Conservation (phyloP, 2,888 invertebrate genomes). For the Criorhina ranunculi region DNA sequence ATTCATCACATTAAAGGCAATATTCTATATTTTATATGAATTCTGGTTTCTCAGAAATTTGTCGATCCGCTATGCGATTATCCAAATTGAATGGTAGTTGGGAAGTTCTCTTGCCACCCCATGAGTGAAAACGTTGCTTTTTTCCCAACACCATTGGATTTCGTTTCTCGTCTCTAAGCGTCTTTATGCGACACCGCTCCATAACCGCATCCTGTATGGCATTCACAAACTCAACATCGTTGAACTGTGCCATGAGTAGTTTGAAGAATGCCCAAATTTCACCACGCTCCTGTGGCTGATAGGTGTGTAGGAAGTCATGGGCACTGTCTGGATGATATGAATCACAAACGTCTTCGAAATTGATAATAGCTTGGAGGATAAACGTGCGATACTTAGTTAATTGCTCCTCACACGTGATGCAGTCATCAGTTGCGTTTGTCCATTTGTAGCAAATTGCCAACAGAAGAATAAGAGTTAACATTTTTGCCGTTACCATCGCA, state of each 20-base stretch:
- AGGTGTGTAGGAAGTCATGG: slow-evolving; percentile 78
- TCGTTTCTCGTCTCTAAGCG: slow-evolving; percentile 82
- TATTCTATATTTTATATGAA: slow-evolving; percentile 41
- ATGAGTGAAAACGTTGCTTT: slow-evolving; percentile 84
- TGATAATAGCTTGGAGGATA: slow-evolving; percentile 82
- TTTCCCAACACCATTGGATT: slow-evolving; percentile 83
- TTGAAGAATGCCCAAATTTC: slow-evolving; percentile 83
- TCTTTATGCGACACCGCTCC: slow-evolving; percentile 82
- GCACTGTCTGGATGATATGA: slow-evolving; percentile 78
- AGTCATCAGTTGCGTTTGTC: slow-evolving; percentile 41
- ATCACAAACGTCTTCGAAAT: slow-evolving; percentile 83
- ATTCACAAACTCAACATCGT: slow-evolving; percentile 81
- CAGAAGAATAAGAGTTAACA: slow-evolving; percentile 35
- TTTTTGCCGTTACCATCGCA: slow-evolving; percentile 43
- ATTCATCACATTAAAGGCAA: not conserved
- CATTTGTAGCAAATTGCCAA: slow-evolving; percentile 25
- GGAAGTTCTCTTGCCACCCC: slow-evolving; percentile 83
- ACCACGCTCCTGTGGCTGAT: slow-evolving; percentile 80
- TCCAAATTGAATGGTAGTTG: slow-evolving; percentile 35
- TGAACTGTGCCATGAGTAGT: slow-evolving; percentile 82
- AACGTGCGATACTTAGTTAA: slow-evolving; percentile 82
- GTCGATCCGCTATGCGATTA: slow-evolving; percentile 48
- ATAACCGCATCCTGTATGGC: slow-evolving; percentile 82
- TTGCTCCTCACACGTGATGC: slow-evolving; percentile 81
- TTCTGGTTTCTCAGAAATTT: slow-evolving; percentile 53